Conservation (phyloP, 1,140 invertebrate species). For the Lysiphlebus fabarum region DNA sequence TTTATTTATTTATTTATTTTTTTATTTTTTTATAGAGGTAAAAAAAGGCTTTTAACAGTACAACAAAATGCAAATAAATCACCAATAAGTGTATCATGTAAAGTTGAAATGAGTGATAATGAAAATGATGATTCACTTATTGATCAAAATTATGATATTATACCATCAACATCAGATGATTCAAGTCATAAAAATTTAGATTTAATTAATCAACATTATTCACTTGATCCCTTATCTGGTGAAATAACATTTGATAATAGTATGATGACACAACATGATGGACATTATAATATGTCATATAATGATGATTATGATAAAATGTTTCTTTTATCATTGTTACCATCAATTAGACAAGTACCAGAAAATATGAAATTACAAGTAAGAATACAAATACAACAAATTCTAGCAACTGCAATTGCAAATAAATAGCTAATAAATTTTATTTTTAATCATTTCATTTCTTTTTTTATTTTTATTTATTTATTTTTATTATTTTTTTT, state of each 20-base stretch:
- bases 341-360: conserved; percentile 44
- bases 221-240: neutral
- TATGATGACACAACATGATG: conserved; percentile 37
- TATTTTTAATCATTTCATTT: too few species aligned
- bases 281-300: conserved; percentile 33
- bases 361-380: conserved; percentile 48
- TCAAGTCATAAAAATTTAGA: neutral
- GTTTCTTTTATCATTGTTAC: conserved; percentile 48
- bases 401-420: conserved; percentile 40
- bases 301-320: conserved; percentile 52
- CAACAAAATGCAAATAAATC: too few species aligned
- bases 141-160: too few species aligned
- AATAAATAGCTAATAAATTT: too few species aligned
- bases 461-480: too few species aligned
- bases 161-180: neutral
- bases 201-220: neutral
- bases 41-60: too few species aligned
- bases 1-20: too few species aligned
- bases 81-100: too few species aligned
- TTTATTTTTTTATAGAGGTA: too few species aligned
- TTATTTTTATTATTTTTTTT: too few species aligned
- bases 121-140: too few species aligned
- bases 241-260: conserved; percentile 46
- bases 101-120: too few species aligned
- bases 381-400: conserved; percentile 50